phyloP scores from a whole-genome alignment of 2,113 vertebrate genomes.

The Odontophorus gujanensis region DNA sequence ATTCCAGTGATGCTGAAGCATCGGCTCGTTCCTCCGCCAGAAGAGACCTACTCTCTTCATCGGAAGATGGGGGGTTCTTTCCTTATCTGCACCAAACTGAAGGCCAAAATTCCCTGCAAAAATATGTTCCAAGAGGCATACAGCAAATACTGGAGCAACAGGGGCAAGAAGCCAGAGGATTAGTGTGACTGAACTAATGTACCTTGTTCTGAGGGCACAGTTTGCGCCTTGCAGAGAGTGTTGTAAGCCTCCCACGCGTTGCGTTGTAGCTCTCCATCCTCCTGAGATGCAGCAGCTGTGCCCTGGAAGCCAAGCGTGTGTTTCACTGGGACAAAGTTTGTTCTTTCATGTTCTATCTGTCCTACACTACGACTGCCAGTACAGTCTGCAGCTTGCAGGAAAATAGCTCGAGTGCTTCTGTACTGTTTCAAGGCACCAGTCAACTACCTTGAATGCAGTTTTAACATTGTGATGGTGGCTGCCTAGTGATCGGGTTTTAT shows the following conservation, averaged over 20 bases:
- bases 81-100: slow-evolving; percentile 95
- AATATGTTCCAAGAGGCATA: slow-evolving; percentile 91
- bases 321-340: slow-evolving; percentile 7
- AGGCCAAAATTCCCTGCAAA: slow-evolving; percentile 89
- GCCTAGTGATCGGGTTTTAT: background rate
- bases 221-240: slow-evolving; percentile 26
- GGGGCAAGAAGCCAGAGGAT: slow-evolving; percentile 59
- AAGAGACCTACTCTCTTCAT: slow-evolving; percentile 97
- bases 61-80: slow-evolving; percentile 99
- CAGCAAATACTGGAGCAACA: slow-evolving; percentile 83
- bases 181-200: background rate
- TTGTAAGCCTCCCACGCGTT: background rate
- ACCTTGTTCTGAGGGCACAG: background rate
- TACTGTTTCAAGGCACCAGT: slow-evolving; percentile 10
- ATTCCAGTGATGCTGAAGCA: slow-evolving; percentile 97
- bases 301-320: background rate
- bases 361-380: background rate
- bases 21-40: slow-evolving; percentile 90
- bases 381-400: slow-evolving; percentile 2
- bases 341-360: slow-evolving; percentile 7
- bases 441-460: background rate
- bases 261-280: slow-evolving; percentile 31
- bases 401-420: background rate
- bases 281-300: slow-evolving; percentile 27
- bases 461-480: slow-evolving; percentile 21